Evolutionary conservation across 2,888 invertebrate genomes (phyloP), one percentile per base, ranked within the genome.

Genomic region (Latrodectus elegans): DNA sequence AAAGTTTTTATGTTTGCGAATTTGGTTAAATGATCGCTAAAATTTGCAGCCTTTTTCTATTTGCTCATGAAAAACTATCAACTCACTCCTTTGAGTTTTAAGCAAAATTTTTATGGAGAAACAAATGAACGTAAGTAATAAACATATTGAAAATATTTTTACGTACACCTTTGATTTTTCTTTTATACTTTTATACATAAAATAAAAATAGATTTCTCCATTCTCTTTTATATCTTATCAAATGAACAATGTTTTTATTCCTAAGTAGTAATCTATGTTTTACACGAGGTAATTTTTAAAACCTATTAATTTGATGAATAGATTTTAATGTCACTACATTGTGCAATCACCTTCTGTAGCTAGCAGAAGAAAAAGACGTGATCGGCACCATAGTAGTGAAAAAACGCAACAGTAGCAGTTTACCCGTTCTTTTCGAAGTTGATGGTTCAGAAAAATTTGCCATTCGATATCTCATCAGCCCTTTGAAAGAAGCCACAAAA

Each of bases 401-500:
- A 52, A 90, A 90, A 51, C 84, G 89, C 17, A 88, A 89, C 53
- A 84, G 85, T 51, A 90, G 90, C 81, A 89, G 90, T 67, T 74
- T 90, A 14, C 89, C 90, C 3, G 90, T 90, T 10, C 84, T 84
- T 15, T 90, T 90, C 73, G 90, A 90, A 79, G 49, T 90, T 11
- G 73, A 88, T 80, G 90, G 90, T 9, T 89, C 90, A 1, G 89
- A 90, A 15, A 89, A 87, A 15, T 90, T 90, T 68, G 85, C 88
- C 15, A 90, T 90, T 53, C 80, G 88, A 1, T 90, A 90, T 70
- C 77, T 90, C 65, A 90, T 90, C 85, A 90, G 90, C 15, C 90
- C 90, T 22, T 55, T 88, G n/a, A 82, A 87, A 51, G 90, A 90
- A 51, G 84, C 84, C 22, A 89, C 89, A 53, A 89, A 81, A 72